Evolutionary conservation across 1,140 invertebrate species (phyloP).

Genomic region (Plodia interpunctella): DNA sequence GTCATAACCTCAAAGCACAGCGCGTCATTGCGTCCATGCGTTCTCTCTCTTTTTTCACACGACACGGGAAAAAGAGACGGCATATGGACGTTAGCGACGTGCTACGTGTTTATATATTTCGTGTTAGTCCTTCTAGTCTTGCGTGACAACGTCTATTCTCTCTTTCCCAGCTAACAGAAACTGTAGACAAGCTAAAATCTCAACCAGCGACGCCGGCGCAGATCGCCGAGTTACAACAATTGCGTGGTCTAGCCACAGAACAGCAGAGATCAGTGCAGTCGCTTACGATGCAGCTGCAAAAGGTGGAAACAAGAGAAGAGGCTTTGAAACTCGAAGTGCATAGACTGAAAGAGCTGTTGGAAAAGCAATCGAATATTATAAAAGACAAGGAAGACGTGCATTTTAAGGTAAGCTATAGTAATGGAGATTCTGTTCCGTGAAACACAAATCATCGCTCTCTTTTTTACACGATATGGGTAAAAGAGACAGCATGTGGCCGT

Average conservation of each 20-base stretch:
- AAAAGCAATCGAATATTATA: constrained; percentile 40
- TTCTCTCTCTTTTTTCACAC: no score
- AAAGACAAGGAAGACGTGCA: constrained; percentile 56
- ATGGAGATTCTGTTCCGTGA: no score
- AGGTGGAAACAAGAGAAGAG: constrained; percentile 57
- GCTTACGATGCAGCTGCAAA: constrained; percentile 50
- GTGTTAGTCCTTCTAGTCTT: no score
- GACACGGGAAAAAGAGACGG: no score
- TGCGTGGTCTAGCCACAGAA: constrained; percentile 49
- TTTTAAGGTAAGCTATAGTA: constrained; percentile 34
- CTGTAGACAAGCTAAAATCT: constrained; percentile 48
- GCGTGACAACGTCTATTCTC: background rate
- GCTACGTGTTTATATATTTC: no score
- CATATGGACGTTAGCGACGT: no score
- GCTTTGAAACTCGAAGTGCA: constrained; percentile 58
- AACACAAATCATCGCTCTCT: no score
- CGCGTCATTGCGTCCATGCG: no score
- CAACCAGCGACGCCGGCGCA: constrained; percentile 45
- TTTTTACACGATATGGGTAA: no score
- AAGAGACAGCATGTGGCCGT: no score
- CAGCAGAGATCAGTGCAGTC: constrained; percentile 60
- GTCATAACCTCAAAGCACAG: no score
- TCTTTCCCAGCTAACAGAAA: constrained; percentile 40
- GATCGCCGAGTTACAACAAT: constrained; percentile 55
- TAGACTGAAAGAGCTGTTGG: constrained; percentile 56